Evolutionary conservation across 2,113 vertebrate species (phyloP).

Genomic region (Corythornis madagascariensis): DNA sequence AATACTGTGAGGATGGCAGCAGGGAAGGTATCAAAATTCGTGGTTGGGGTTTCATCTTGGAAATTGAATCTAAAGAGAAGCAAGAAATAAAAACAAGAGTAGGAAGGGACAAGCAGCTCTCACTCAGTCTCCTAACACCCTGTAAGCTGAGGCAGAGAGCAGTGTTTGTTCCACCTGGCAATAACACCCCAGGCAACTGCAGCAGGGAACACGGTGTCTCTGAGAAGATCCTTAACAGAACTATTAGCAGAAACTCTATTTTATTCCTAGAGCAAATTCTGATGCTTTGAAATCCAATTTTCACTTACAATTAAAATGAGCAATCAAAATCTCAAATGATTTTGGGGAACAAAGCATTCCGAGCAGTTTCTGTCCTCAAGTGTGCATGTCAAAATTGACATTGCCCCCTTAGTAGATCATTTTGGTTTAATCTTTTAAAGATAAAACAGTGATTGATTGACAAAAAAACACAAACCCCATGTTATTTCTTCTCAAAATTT

Average conservation of each 20-base stretch:
- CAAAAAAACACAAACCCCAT: neutral
- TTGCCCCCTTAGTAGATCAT: neutral
- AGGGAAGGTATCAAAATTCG: conserved; percentile 97
- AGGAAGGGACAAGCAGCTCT: neutral
- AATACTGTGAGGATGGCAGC: conserved; percentile 97
- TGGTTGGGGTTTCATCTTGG: conserved; percentile 92
- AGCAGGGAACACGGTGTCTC: rapidly evolving
- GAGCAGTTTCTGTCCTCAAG: neutral
- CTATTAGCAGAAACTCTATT: neutral
- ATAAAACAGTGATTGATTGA: neutral
- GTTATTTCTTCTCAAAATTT: neutral
- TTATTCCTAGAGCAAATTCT: neutral
- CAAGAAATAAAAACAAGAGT: neutral
- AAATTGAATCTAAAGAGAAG: conserved; percentile 89
- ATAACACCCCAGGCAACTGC: neutral
- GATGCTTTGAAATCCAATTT: neutral
- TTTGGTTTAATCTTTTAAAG: neutral
- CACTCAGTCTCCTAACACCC: neutral
- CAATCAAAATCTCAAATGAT: neutral
- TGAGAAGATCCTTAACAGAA: neutral
- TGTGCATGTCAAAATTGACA: neutral
- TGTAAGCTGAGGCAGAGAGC: neutral
- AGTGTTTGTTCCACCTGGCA: neutral
- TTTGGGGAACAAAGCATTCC: neutral
- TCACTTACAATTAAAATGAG: neutral